A percentile compares a stretch with the other conserved stretches of the same genome.
These are phyloP conservation scores for Nephila pilipes DNA, from an alignment of 1,140 invertebrate genomes.

Conservation along the genomic window DNA sequence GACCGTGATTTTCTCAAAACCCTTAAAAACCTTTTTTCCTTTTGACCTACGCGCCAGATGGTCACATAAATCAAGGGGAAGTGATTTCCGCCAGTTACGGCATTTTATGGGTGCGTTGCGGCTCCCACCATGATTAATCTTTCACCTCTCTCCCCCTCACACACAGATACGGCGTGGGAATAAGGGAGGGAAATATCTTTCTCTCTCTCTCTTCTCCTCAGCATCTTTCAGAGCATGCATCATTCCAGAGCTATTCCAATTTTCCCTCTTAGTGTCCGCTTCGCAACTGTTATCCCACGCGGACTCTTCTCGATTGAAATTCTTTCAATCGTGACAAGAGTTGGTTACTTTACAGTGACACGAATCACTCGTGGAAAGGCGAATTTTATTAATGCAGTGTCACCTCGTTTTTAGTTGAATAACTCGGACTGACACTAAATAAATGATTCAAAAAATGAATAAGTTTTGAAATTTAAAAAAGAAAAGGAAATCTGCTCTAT, in stretches of 20 bases:
- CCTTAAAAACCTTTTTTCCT: slow-evolving; percentile 65
- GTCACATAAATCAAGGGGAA: slow-evolving; percentile 73
- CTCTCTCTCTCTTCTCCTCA: slow-evolving; percentile 16
- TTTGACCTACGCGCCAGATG: slow-evolving; percentile 71
- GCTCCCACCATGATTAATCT: slow-evolving; percentile 58
- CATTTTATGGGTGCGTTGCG: slow-evolving; percentile 74
- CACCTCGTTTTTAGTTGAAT: too few relatives aligned
- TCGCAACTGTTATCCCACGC: slow-evolving; percentile 32
- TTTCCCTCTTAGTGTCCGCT: background rate
- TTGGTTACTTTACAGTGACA: background rate
- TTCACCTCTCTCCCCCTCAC: slow-evolving; percentile 30
- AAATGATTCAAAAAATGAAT: too few relatives aligned
- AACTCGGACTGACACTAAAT: too few relatives aligned
- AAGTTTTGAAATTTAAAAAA: too few relatives aligned
- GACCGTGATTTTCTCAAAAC: slow-evolving; percentile 3
- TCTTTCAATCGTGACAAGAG: background rate
- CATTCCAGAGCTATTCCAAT: slow-evolving; percentile 18
- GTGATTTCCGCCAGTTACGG: slow-evolving; percentile 75
- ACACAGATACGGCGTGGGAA: slow-evolving; percentile 24
- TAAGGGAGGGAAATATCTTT: slow-evolving; percentile 17
- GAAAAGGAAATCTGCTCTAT: too few relatives aligned
- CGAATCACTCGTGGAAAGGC: background rate
- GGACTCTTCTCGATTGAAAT: background rate
- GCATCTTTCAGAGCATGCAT: slow-evolving; percentile 47
- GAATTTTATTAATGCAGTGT: too few relatives aligned